These are phyloP conservation scores for Phymorhynchus buccinoides DNA, from an alignment of 1,140 invertebrate species.

Conservation along the genomic window DNA sequence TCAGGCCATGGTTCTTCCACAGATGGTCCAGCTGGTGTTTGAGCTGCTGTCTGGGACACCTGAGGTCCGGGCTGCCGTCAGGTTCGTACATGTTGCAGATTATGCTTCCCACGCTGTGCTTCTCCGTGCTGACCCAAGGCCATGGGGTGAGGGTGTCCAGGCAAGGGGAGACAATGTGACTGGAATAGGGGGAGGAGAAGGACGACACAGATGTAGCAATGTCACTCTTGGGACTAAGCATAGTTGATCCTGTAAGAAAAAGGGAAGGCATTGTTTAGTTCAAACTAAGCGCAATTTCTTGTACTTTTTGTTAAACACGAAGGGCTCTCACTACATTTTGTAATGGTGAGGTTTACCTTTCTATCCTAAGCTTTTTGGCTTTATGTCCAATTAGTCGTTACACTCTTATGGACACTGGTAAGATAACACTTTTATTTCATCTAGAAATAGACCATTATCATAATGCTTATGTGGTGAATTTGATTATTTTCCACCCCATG, in stretches of 20 bases:
- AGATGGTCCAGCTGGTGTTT: not conserved
- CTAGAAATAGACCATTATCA: too few species aligned
- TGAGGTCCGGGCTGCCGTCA: not conserved
- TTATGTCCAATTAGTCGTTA: too few species aligned
- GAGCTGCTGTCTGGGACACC: conserved; percentile 7
- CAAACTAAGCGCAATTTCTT: too few species aligned
- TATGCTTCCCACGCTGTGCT: not conserved
- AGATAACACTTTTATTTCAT: too few species aligned
- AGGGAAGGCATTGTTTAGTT: too few species aligned
- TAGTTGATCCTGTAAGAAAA: not conserved
- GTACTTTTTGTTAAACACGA: too few species aligned
- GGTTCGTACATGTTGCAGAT: conserved; percentile 4
- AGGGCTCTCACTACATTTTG: too few species aligned
- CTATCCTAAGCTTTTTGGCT: too few species aligned
- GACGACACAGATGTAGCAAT: not conserved
- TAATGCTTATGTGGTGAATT: too few species aligned
- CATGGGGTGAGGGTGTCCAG: conserved; percentile 5
- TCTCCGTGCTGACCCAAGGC: not conserved
- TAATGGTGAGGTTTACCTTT: too few species aligned
- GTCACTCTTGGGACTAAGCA: not conserved
- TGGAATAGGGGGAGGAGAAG: not conserved
- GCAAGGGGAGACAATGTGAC: not conserved
- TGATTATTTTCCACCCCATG: too few species aligned
- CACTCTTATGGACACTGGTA: too few species aligned
- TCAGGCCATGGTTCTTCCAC: conserved; percentile 20